Evolutionary conservation across 2,797 vertebrate species (phyloP).

Genomic region (Chloroceryle inda): DNA sequence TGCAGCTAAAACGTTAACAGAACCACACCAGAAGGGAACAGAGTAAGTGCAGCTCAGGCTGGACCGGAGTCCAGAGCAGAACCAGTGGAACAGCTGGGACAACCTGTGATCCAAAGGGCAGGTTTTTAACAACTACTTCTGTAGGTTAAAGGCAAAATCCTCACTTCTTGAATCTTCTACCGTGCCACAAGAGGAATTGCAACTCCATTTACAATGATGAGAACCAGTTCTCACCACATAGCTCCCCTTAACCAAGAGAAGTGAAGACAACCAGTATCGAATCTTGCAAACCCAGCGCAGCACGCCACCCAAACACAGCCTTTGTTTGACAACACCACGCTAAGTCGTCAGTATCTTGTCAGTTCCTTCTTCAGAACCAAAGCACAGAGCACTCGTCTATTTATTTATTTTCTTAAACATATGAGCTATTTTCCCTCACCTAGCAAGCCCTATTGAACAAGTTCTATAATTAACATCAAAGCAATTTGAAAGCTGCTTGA

Average conservation of each 20-base stretch:
- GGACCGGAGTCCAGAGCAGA: not conserved
- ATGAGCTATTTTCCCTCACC: slow-evolving; percentile 40
- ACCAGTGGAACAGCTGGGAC: not conserved
- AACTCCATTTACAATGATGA: not conserved
- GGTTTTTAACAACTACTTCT: rapidly evolving
- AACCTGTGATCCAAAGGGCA: not conserved
- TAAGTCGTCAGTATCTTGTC: not conserved
- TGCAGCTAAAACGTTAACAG: not conserved
- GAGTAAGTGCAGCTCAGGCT: rapidly evolving
- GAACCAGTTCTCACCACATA: not conserved
- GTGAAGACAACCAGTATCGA: not conserved
- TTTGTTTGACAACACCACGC: slow-evolving; percentile 31
- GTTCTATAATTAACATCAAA: slow-evolving; percentile 73
- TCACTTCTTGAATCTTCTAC: not conserved
- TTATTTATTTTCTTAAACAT: slow-evolving; percentile 52
- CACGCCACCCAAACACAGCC: not conserved
- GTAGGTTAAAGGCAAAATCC: not conserved
- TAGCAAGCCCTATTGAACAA: slow-evolving; percentile 41
- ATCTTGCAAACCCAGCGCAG: not conserved
- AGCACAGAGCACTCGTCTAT: not conserved
- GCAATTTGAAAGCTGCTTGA: slow-evolving; percentile 60
- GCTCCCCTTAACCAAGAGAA: not conserved
- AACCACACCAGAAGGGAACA: rapidly evolving
- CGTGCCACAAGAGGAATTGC: not conserved
- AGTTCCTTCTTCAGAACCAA: slow-evolving; percentile 1